phyloP scores from a whole-genome alignment of 92 coral and sea anemone genomes.

The Zoanthus sansibaricus region DNA sequence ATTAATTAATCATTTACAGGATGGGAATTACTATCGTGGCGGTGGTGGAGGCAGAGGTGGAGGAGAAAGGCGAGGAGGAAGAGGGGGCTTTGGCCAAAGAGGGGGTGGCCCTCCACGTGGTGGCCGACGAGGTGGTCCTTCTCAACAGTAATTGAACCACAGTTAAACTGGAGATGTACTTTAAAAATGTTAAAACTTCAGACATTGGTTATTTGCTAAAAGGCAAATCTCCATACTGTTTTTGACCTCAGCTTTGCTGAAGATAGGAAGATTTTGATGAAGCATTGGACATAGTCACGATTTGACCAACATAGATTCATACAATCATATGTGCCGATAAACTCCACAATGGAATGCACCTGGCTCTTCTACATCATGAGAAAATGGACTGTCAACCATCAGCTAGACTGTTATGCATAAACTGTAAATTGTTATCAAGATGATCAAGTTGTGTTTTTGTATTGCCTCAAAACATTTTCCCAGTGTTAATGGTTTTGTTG shows the following conservation, averaged over 20 bases:
- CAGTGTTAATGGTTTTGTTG: neutral
- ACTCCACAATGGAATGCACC: conserved; percentile 3
- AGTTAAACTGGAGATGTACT: neutral
- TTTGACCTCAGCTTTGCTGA: conserved; percentile 53
- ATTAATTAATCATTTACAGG: neutral
- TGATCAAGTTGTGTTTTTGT: neutral
- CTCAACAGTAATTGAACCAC: conserved; percentile 59
- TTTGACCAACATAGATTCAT: conserved; percentile 46
- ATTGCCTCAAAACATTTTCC: neutral
- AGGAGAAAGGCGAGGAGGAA: conserved; percentile 83
- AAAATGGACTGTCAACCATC: neutral
- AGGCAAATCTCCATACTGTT: conserved; percentile 25
- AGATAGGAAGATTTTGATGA: conserved; percentile 99
- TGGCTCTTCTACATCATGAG: neutral
- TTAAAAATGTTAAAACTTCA: conserved; percentile 20
- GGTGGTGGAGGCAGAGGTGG: conserved; percentile 68
- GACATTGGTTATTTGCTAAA: conserved; percentile 43
- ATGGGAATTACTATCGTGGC: conserved; percentile 78
- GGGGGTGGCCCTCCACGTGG: conserved; percentile 82
- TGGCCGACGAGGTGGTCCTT: conserved; percentile 74
- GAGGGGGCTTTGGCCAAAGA: conserved; percentile 87
- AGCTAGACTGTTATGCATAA: neutral
- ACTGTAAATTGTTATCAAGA: conserved; percentile 1
- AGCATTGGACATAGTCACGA: conserved; percentile 89
- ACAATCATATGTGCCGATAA: neutral